phyloP scores from a whole-genome alignment of 2,113 vertebrate species.

The Channa argus region DNA sequence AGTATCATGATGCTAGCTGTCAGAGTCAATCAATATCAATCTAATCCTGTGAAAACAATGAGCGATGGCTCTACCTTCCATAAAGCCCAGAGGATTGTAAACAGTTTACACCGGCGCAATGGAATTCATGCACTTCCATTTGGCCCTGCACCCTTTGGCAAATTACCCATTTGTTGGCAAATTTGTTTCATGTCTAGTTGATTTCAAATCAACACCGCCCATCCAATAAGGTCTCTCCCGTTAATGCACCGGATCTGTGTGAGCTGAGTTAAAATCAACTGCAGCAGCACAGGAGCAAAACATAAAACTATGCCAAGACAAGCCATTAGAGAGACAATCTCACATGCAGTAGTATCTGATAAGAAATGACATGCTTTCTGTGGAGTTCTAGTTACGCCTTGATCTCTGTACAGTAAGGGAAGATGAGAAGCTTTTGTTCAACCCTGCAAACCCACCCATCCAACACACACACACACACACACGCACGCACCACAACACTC shows the following conservation, averaged over 20 bases:
- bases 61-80: constrained; percentile 55
- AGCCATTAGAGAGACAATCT: constrained; percentile 53
- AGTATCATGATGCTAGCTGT: constrained; percentile 71
- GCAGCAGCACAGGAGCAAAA: constrained; percentile 31
- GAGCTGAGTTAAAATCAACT: constrained; percentile 28
- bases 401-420: constrained; percentile 52
- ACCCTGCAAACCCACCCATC: constrained; percentile 24
- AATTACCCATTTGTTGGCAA: constrained; percentile 69
- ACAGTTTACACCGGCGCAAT: constrained; percentile 52
- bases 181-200: constrained; percentile 61
- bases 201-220: constrained; percentile 47
- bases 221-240: constrained; percentile 15
- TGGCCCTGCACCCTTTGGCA: constrained; percentile 42
- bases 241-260: constrained; percentile 9
- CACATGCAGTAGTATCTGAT: constrained; percentile 39
- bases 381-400: constrained; percentile 51
- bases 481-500: constrained; percentile 35
- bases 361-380: constrained; percentile 58
- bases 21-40: constrained; percentile 74
- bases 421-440: constrained; percentile 69
- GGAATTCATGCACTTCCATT: constrained; percentile 62
- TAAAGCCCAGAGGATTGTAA: constrained; percentile 50
- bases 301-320: constrained; percentile 11
- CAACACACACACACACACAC: constrained; percentile 23
- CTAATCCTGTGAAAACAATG: constrained; percentile 63